Base-by-base conservation (phyloP, 2,113 vertebrate species). In the Melospiza georgiana region DNA sequence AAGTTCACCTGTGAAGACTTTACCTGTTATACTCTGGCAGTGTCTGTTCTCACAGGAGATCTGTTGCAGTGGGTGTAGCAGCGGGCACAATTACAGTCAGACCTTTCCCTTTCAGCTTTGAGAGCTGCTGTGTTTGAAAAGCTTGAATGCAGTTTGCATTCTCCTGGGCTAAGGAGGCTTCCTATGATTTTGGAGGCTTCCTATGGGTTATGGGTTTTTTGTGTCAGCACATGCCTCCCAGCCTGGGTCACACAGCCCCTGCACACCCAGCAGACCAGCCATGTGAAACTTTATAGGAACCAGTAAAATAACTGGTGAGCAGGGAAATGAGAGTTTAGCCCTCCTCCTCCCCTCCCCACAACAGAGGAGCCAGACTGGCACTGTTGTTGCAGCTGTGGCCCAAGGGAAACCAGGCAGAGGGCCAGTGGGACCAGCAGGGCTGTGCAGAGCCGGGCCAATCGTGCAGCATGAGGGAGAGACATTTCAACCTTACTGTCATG, bases 181-280 rank as follows among this genome's bases (percentile, higher is more conserved):
- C 19, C 59, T 28, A 8, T 0, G 22, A 19, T 13, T 54, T 39
- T 12, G 8, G 5, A 16, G 55, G 37, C 10, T 74, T 59, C 54
- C 27, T 52, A 9, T 1, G 3, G 20, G 31, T 17, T 54, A 23
- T 10, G 5, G 19, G 8, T 15, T 87, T 73, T 59, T 65, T 55
- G 14, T 15, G 25, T 33, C 75, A 57, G 44, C 3, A 2, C 23
- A 68, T 1, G 30, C 35, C 28, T 66, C 15, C 37, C 1, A 1
- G 37, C 46, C 35, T 3, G 2, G 41, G 21, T 65, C 62, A 52
- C 33, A 39, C 3, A 49, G 33, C 3, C 13, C 9, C 66, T 19
- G 5, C 21, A 51, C 15, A 39, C 20, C 31, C 7, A 1, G 41
- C 10, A 48, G 14, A 84, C 41, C 0, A 0, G 21, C 12, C 37